Base-by-base conservation (phyloP, 2,888 invertebrate species). In the Craniophora ligustri region DNA sequence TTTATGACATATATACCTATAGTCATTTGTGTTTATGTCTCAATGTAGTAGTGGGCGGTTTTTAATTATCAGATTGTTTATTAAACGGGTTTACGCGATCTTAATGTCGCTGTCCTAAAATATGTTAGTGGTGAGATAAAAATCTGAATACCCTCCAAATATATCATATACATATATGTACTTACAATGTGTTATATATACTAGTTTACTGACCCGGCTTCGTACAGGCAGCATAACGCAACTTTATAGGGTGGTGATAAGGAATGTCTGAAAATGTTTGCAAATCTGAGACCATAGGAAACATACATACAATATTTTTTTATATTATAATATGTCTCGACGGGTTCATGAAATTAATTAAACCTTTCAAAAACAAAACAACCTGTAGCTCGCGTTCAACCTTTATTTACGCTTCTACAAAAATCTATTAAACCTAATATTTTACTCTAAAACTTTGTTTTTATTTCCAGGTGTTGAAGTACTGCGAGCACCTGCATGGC, bases 401-500 rank as follows among this genome's bases (percentile, higher is more conserved):
- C n/a, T n/a, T n/a, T n/a, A n/a, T n/a, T n/a, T n/a, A n/a, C n/a
- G n/a, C n/a, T n/a, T n/a, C n/a, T n/a, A n/a, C n/a, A n/a, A n/a
- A n/a, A n/a, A n/a, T n/a, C n/a, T n/a, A n/a, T n/a, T n/a, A n/a
- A n/a, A n/a, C n/a, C n/a, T n/a, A n/a, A n/a, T n/a, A n/a, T n/a
- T n/a, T n/a, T n/a, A n/a, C 4, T 26, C 1, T 23, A 23, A 26
- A 1, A 4, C 5, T n/a, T 26, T n/a, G 3, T 26, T 36, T 41
- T 62, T 44, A 2, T 0, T 89, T 89, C 64, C 96, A 98, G 98
- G 97, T 98, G 46, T 91, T 99, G 75, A 98, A 98, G 82, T 99
- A 99, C 93, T 99, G 99, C 91, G 99, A 99, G 87, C 98, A 99
- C 88, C 95, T 99, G 39, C 99, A 99, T 89, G 99, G 99, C 61